Conservation (phyloP, 37 sponge, comb jelly and placozoan genomes). For the Dysidea cf. avara region DNA sequence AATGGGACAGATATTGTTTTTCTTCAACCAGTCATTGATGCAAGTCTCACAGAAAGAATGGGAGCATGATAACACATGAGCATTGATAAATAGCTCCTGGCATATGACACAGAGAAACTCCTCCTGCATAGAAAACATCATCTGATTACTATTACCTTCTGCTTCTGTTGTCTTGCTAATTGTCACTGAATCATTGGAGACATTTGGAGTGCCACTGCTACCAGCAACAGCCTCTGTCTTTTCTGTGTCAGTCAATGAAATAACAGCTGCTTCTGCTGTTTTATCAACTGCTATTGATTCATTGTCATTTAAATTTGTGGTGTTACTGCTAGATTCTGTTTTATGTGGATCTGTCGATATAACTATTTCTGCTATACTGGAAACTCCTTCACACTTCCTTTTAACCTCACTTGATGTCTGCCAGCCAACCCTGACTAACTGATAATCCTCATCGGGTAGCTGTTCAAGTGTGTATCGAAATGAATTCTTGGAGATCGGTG, state of each 20-base stretch:
- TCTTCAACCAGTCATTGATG: conserved; percentile 54
- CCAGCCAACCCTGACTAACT: no score
- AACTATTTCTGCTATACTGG: no score
- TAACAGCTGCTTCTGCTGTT: conserved; percentile 27
- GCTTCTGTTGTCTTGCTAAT: conserved; percentile 19
- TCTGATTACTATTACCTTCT: conserved; percentile 1
- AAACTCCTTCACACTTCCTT: no score
- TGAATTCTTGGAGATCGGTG: conserved; percentile 12
- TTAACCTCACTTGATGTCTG: no score
- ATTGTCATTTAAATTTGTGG: conserved; percentile 9
- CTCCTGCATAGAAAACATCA: conserved; percentile 48
- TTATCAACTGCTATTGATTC: conserved; percentile 9
- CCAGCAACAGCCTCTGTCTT: no score
- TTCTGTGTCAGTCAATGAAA: no score
- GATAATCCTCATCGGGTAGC: background rate
- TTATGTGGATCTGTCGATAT: no score
- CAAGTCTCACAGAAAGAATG: conserved; percentile 65
- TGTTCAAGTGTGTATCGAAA: conserved; percentile 5
- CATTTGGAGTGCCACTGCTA: no score
- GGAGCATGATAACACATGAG: conserved; percentile 43
- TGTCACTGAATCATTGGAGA: background rate
- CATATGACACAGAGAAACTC: conserved; percentile 67
- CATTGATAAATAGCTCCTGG: conserved; percentile 47
- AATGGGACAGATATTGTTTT: conserved; percentile 32
- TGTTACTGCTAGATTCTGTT: no score